These are phyloP conservation scores for Drosophila picticornis DNA, from an alignment of 2,888 invertebrate genomes.

Conservation along the genomic window DNA sequence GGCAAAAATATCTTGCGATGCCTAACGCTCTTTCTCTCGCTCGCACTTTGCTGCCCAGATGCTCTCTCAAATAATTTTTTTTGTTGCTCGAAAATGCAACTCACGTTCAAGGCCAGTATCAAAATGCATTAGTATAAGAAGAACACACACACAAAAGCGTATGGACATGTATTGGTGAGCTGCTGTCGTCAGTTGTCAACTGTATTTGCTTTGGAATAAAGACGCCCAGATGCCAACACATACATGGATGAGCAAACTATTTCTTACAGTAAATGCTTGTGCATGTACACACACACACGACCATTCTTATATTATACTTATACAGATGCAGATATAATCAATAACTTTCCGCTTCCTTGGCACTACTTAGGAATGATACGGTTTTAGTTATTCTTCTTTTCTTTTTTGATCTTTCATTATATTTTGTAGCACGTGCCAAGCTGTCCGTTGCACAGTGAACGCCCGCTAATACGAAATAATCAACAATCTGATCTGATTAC, in stretches of 20 bases:
- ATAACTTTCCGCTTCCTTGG: conserved; percentile 59
- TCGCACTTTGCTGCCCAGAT: conserved; percentile 13
- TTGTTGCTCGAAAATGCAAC: conserved; percentile 81
- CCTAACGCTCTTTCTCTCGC: conserved; percentile 26
- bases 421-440: conserved; percentile 3
- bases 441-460: not conserved
- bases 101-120: conserved; percentile 84
- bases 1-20: conserved; percentile 52
- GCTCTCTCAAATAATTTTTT: conserved; percentile 13
- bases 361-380: conserved; percentile 14
- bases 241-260: conserved; percentile 21
- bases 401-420: conserved; percentile 11
- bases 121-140: conserved; percentile 59
- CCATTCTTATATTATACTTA: not conserved
- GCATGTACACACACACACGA: not conserved
- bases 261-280: conserved; percentile 9
- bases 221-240: conserved; percentile 27
- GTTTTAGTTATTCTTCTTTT: not conserved
- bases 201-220: conserved; percentile 52
- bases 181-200: conserved; percentile 69
- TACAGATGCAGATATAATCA: conserved; percentile 47
- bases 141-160: conserved; percentile 6
- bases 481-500: not conserved
- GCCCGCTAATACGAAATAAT: not conserved
- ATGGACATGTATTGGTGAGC: conserved; percentile 19